Evolutionary conservation across 2,888 invertebrate genomes (phyloP).

Genomic region (Drosophila percnosoma): DNA sequence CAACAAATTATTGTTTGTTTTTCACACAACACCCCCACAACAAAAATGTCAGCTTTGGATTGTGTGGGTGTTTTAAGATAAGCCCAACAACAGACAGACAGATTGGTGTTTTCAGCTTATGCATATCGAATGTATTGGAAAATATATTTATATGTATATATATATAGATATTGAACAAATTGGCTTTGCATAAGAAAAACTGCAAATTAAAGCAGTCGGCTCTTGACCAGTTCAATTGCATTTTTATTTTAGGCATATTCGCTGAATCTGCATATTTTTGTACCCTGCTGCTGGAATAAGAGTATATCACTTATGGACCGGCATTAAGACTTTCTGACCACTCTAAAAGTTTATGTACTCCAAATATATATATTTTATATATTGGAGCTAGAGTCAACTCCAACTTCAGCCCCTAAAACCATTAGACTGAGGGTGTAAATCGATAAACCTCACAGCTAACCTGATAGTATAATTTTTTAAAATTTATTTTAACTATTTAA

Average conservation of each 20-base stretch:
- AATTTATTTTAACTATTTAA: background rate
- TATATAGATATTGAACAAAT: background rate
- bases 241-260: conserved; percentile 26
- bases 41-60: conserved; percentile 14
- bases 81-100: conserved; percentile 27
- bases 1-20: conserved; percentile 60
- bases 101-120: conserved; percentile 23
- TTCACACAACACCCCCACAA: conserved; percentile 42
- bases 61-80: conserved; percentile 35
- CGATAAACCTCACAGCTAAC: background rate
- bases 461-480: background rate
- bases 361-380: background rate
- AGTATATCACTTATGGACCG: background rate
- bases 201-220: conserved; percentile 52
- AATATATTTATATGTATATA: background rate
- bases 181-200: conserved; percentile 32
- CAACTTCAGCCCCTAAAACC: no score
- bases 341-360: background rate
- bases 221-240: conserved; percentile 40
- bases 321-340: background rate
- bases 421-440: no score
- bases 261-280: conserved; percentile 37
- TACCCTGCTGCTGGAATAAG: background rate
- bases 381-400: no score
- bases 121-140: conserved; percentile 32